These are phyloP conservation scores for Ia io DNA, from an alignment of 2,113 vertebrate species.

Conservation along the genomic window DNA sequence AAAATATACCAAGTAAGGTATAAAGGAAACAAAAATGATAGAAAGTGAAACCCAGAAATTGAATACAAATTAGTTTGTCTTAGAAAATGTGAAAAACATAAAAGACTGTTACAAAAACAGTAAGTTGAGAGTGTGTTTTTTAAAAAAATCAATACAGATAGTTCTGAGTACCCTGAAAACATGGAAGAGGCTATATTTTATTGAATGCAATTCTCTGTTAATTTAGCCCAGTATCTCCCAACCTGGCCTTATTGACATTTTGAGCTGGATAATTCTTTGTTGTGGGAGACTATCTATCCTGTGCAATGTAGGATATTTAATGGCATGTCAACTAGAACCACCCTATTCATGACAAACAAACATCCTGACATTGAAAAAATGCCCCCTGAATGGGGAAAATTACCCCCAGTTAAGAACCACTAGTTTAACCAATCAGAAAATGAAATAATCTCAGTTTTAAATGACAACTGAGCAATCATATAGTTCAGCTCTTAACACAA, in stretches of 20 bases:
- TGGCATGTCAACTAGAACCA: not conserved
- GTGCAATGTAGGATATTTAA: not conserved
- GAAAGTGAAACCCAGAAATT: not conserved
- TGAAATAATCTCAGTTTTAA: conserved; percentile 6
- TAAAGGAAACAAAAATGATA: not conserved
- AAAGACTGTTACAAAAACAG: not conserved
- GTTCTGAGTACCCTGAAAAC: not conserved
- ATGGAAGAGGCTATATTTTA: not conserved
- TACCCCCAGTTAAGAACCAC: not conserved
- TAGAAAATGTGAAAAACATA: not conserved
- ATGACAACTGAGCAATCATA: not conserved
- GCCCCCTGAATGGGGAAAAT: not conserved
- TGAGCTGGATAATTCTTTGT: not conserved
- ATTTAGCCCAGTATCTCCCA: not conserved
- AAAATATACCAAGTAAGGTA: not conserved
- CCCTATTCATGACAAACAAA: not conserved
- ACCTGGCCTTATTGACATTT: not conserved
- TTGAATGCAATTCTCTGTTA: not conserved
- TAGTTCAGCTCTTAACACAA: not conserved
- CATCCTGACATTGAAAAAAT: not conserved
- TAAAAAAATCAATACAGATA: not conserved
- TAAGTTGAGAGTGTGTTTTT: not conserved
- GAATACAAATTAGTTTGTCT: not conserved
- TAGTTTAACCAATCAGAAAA: not conserved
- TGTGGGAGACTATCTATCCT: too few species aligned